Percentiles rank a stretch among this genome's conserved stretches.
Conservation (phyloP, 2,888 invertebrate genomes). For the Boloria euphrosyne region DNA sequence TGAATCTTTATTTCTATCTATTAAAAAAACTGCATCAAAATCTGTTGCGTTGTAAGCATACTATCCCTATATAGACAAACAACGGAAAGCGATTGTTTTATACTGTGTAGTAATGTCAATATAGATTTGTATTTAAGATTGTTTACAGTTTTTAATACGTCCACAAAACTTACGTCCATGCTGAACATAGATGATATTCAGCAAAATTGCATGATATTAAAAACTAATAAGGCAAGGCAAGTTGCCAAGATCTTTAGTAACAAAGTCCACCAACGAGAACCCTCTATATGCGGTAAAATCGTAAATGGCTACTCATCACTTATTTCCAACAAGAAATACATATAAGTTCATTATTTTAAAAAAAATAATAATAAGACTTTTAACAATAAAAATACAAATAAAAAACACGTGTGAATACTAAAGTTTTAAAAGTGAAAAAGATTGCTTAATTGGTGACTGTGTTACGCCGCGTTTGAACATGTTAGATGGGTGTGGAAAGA, state of each 20-base stretch:
- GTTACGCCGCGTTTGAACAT: conserved; percentile 16
- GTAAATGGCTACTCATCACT: conserved; percentile 26
- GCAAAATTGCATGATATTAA: conserved; percentile 44
- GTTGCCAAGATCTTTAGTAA: conserved; percentile 42
- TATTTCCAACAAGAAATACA: conserved; percentile 7
- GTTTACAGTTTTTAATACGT: neutral
- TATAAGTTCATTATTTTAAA: neutral
- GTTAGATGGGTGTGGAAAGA: conserved; percentile 19
- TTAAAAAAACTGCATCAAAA: too few relatives aligned
- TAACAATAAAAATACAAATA: too few relatives aligned
- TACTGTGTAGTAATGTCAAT: too few relatives aligned
- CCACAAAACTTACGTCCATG: neutral
- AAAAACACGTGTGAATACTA: too few relatives aligned
- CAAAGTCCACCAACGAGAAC: conserved; percentile 52
- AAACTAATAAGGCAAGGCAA: conserved; percentile 47
- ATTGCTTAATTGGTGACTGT: conserved; percentile 20
- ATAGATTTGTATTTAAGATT: neutral
- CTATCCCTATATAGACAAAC: too few relatives aligned
- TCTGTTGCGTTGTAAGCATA: too few relatives aligned
- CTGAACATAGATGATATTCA: conserved; percentile 7
- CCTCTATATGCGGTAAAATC: conserved; percentile 35
- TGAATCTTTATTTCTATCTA: too few relatives aligned
- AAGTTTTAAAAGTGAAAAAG: conserved; percentile 4
- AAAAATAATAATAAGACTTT: neutral
- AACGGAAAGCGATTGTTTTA: too few relatives aligned